These are phyloP conservation scores for Diuraphis noxia DNA, from an alignment of 1,140 invertebrate species.

Conservation along the genomic window DNA sequence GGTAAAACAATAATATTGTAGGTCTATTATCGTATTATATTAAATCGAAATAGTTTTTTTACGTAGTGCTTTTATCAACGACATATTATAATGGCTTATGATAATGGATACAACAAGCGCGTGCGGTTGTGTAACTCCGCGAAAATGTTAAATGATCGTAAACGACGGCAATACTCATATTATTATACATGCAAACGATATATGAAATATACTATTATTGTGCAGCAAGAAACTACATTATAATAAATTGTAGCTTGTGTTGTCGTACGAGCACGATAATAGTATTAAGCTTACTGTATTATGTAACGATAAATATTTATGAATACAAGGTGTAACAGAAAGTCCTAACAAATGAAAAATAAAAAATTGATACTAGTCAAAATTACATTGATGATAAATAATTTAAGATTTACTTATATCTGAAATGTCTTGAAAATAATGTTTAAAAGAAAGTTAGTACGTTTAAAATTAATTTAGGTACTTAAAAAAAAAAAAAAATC, in stretches of 20 bases:
- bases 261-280: not conserved
- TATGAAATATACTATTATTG: not conserved
- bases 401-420: too few species aligned
- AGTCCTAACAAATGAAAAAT: not conserved
- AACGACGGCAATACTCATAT: not conserved
- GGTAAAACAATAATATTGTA: too few species aligned
- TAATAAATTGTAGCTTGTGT: not conserved
- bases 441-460: not conserved
- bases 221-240: not conserved
- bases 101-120: not conserved
- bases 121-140: not conserved
- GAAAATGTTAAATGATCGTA: not conserved
- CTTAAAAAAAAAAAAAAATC: too few species aligned
- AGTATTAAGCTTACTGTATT: not conserved
- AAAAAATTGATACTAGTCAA: too few species aligned
- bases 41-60: not conserved
- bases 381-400: not conserved
- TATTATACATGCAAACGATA: not conserved
- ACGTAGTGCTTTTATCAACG: not conserved
- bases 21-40: not conserved
- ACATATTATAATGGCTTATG: not conserved
- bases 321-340: not conserved
- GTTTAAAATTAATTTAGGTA: not conserved
- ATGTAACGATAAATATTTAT: not conserved
- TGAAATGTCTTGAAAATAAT: not conserved